These are phyloP conservation scores for Lophura nycthemera DNA, from an alignment of 2,113 vertebrate genomes.

Conservation along the genomic window DNA sequence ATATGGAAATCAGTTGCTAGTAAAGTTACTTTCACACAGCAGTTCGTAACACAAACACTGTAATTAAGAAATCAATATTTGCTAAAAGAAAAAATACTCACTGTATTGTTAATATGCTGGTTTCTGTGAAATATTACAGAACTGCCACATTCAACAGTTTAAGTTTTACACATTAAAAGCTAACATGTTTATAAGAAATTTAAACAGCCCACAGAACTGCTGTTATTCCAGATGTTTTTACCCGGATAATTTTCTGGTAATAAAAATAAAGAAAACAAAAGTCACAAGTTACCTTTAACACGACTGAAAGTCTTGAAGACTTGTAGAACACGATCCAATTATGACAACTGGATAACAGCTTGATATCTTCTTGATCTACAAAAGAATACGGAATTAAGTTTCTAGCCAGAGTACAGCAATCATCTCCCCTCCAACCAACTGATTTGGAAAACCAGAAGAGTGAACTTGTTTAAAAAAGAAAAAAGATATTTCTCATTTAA, in stretches of 20 bases:
- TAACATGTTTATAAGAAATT: background rate
- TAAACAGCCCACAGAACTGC: background rate
- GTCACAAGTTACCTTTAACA: constrained; percentile 14
- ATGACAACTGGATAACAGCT: background rate
- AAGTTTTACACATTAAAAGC: background rate
- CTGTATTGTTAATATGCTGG: background rate
- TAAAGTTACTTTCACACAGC: background rate
- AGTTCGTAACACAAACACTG: background rate
- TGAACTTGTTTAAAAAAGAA: background rate
- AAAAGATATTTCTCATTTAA: background rate
- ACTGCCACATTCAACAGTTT: background rate
- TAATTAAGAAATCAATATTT: background rate
- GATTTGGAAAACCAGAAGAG: background rate
- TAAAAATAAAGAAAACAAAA: background rate
- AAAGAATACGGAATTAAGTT: background rate
- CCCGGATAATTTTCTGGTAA: background rate
- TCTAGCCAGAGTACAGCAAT: background rate
- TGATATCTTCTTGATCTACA: background rate
- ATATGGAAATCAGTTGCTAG: background rate
- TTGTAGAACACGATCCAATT: background rate
- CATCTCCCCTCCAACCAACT: fast-evolving
- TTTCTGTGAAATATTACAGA: background rate
- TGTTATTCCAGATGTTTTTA: background rate
- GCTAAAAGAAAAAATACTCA: background rate
- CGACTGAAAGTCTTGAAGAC: background rate